Percentiles rank a stretch among this genome's conserved stretches.
Conservation (phyloP, 2,113 vertebrate genomes). For the Gopherus flavomarginatus region DNA sequence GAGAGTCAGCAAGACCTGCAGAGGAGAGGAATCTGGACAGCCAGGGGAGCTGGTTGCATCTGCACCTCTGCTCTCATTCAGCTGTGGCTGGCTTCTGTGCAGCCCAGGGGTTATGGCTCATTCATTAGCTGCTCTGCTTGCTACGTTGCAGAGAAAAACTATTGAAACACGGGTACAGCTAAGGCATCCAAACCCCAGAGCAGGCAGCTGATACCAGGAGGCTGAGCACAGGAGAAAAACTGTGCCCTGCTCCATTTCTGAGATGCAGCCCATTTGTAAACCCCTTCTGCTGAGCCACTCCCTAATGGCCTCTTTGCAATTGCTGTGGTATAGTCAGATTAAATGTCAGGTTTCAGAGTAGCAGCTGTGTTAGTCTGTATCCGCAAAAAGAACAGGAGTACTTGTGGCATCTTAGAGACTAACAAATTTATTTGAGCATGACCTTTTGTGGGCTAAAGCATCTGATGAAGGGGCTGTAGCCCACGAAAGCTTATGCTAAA, state of each 20-base stretch:
- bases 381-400: too few species aligned
- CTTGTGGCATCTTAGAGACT: too few species aligned
- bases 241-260: not conserved
- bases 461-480: too few species aligned
- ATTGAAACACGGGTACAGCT: not conserved
- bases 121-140: not conserved
- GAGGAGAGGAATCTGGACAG: not conserved
- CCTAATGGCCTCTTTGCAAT: not conserved
- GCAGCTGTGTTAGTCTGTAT: too few species aligned
- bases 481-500: too few species aligned
- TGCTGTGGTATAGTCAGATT: not conserved
- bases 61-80: not conserved
- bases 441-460: too few species aligned
- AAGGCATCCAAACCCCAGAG: not conserved
- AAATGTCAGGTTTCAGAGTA: not conserved
- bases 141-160: not conserved
- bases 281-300: not conserved
- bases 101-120: not conserved
- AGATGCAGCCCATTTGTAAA: not conserved
- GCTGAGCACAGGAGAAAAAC: not conserved
- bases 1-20: not conserved
- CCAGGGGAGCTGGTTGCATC: accelerated
- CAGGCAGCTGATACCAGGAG: not conserved
- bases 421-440: too few species aligned
- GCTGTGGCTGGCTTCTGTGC: not conserved